These are phyloP conservation scores for Lasioglossum zephyrum DNA, from an alignment of 2,888 invertebrate species.

Conservation along the genomic window DNA sequence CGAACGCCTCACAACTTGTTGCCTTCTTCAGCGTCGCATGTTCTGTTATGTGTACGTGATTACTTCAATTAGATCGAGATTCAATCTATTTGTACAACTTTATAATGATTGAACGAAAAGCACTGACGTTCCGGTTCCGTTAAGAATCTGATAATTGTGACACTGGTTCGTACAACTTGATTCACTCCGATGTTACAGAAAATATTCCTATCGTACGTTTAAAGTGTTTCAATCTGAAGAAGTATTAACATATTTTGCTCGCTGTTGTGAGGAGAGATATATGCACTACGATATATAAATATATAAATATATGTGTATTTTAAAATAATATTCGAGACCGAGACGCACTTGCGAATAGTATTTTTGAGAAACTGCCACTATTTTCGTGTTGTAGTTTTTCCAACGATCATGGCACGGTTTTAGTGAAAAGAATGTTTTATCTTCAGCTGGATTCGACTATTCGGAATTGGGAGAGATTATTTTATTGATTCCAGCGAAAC, in stretches of 20 bases:
- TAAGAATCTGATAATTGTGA: background rate
- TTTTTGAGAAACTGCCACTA: constrained; percentile 25
- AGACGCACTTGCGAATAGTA: constrained; percentile 10
- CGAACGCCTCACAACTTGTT: constrained; percentile 19
- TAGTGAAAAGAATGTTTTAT: background rate
- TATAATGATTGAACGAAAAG: background rate
- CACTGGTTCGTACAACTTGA: background rate
- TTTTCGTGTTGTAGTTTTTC: constrained; percentile 5
- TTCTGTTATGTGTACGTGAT: constrained; percentile 12
- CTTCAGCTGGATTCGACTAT: background rate
- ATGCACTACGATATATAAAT: background rate
- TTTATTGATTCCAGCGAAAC: background rate
- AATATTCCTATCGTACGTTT: constrained; percentile 12
- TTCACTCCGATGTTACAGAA: constrained; percentile 25
- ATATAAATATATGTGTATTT: background rate
- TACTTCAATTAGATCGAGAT: constrained; percentile 5
- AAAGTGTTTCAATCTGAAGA: constrained; percentile 4
- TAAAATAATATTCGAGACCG: constrained; percentile 6
- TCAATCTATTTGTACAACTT: constrained; percentile 2
- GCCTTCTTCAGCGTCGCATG: constrained; percentile 21
- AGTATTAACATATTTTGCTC: constrained; percentile 33
- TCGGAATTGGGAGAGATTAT: background rate
- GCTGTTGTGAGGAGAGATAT: constrained; percentile 3
- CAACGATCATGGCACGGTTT: background rate
- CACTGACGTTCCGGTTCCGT: background rate